Conservation (phyloP, 2,113 vertebrate genomes). For the Willisornis vidua region DNA sequence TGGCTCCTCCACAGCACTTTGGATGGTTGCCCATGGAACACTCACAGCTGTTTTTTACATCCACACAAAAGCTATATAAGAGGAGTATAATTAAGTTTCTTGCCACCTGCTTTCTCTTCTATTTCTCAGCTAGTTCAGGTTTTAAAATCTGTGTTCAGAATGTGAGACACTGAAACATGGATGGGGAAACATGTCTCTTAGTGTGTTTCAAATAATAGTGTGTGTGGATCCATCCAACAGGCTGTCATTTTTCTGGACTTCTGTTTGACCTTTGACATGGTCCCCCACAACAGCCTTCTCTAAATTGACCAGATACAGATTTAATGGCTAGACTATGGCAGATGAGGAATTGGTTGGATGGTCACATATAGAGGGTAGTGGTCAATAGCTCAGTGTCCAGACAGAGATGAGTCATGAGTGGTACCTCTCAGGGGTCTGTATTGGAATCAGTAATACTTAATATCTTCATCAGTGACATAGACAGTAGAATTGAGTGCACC, state of each 20-base stretch:
- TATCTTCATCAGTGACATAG: neutral
- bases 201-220: neutral
- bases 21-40: neutral
- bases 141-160: neutral
- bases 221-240: neutral
- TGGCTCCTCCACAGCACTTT: neutral
- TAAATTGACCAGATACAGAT: neutral
- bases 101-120: conserved; percentile 24
- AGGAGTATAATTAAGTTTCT: neutral
- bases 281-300: neutral
- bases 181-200: neutral
- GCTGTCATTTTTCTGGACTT: neutral
- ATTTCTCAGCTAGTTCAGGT: neutral
- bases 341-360: neutral
- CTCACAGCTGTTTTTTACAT: conserved; percentile 10
- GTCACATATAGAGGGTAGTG: neutral
- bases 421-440: neutral
- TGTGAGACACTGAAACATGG: neutral
- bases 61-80: neutral
- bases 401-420: neutral
- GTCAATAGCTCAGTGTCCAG: neutral
- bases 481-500: neutral
- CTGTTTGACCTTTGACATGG: neutral
- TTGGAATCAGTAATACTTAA: neutral
- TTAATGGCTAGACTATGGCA: neutral